Evolutionary conservation across 2,797 vertebrate species (phyloP).

Genomic region (Discoglossus pictus): DNA sequence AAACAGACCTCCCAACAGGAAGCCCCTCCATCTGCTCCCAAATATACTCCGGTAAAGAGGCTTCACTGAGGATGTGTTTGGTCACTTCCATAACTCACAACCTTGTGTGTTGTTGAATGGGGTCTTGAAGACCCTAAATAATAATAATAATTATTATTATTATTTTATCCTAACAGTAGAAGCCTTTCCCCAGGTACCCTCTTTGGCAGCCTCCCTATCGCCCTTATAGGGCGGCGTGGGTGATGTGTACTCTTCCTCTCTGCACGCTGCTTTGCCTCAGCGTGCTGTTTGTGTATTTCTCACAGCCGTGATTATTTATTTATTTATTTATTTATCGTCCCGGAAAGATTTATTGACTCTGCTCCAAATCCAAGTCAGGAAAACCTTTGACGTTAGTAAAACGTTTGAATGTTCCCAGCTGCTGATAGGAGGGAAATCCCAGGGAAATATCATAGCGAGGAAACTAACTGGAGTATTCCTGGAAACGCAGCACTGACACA

Average conservation of each 20-base stretch:
- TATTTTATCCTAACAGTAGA: too few species aligned
- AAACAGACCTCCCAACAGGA: constrained; percentile 31
- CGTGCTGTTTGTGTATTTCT: constrained; percentile 4
- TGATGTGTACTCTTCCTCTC: background rate
- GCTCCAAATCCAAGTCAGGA: constrained; percentile 32
- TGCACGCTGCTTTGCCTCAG: background rate
- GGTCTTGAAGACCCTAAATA: too few species aligned
- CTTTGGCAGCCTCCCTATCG: too few species aligned
- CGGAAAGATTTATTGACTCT: constrained; percentile 21
- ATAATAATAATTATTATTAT: too few species aligned
- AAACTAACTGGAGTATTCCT: background rate
- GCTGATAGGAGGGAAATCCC: constrained; percentile 48
- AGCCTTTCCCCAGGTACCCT: too few species aligned
- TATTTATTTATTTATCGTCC: constrained; percentile 27
- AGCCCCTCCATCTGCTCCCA: constrained; percentile 16
- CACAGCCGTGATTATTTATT: constrained; percentile 22
- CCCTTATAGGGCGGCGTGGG: too few species aligned
- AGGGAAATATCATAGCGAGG: constrained; percentile 14
- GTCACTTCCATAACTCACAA: background rate
- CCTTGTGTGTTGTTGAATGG: too few species aligned
- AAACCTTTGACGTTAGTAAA: constrained; percentile 40
- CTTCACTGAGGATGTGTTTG: background rate
- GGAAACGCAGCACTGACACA: background rate
- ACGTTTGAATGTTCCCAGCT: constrained; percentile 43
- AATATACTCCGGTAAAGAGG: background rate